Evolutionary conservation across 2,888 invertebrate genomes (phyloP).

Genomic region (Macrophya annulata): DNA sequence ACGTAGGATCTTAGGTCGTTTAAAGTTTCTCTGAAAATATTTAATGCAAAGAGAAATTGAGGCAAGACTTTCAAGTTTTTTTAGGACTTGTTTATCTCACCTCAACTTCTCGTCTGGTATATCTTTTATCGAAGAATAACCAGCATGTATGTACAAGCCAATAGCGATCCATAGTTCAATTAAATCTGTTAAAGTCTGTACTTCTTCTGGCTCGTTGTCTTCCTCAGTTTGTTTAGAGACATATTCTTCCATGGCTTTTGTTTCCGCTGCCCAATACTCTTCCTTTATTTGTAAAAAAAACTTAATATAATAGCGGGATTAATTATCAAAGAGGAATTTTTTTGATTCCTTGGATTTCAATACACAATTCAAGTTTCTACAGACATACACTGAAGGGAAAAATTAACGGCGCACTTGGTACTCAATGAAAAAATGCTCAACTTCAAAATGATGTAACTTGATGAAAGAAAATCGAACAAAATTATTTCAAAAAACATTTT

Average conservation of each 20-base stretch:
- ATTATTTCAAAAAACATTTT: too few relatives aligned
- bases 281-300: constrained; percentile 71
- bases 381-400: too few relatives aligned
- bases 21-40: constrained; percentile 64
- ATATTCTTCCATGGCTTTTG: constrained; percentile 80
- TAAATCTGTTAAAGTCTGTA: constrained; percentile 67
- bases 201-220: constrained; percentile 68
- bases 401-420: too few relatives aligned
- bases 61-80: not conserved
- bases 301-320: too few relatives aligned
- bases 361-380: too few relatives aligned
- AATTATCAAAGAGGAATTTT: too few relatives aligned
- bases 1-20: constrained; percentile 63
- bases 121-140: constrained; percentile 66
- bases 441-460: too few relatives aligned
- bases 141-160: constrained; percentile 71
- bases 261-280: constrained; percentile 85
- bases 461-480: too few relatives aligned
- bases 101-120: constrained; percentile 71
- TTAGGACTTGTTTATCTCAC: constrained; percentile 62
- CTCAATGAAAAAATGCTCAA: too few relatives aligned
- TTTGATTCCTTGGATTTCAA: too few relatives aligned
- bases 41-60: constrained; percentile 24
- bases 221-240: constrained; percentile 70
- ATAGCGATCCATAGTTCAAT: constrained; percentile 75